phyloP scores from a whole-genome alignment of 2,888 invertebrate species.

The Heliothis peltigera region DNA sequence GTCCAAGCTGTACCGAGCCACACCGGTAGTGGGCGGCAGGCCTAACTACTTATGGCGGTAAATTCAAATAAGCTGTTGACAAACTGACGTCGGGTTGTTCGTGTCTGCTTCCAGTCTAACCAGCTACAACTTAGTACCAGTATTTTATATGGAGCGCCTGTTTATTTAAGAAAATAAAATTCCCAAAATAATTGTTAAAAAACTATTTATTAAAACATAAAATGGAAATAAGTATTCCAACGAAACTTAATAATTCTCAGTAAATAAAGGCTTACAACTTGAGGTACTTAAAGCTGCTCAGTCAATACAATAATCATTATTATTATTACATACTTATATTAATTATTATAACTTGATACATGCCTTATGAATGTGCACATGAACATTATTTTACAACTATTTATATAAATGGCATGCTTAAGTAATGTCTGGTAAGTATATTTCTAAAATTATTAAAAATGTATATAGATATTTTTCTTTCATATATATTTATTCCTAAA shows the following conservation, averaged over 20 bases:
- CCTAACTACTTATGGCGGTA: too few relatives aligned
- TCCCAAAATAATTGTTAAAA: neutral
- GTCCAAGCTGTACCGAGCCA: too few relatives aligned
- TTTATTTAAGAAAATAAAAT: conserved; percentile 3
- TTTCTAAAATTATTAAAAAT: neutral
- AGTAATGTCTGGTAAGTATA: neutral
- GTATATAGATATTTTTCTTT: too few relatives aligned
- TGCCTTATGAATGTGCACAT: neutral
- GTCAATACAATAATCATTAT: conserved; percentile 47
- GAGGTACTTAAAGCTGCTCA: conserved; percentile 58
- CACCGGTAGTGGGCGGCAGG: too few relatives aligned
- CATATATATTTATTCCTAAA: too few relatives aligned
- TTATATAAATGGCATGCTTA: conserved; percentile 12
- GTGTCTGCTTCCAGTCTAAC: too few relatives aligned
- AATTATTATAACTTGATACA: too few relatives aligned
- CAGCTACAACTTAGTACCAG: too few relatives aligned
- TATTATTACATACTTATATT: conserved; percentile 30
- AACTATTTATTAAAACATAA: conserved; percentile 54
- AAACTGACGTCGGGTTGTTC: too few relatives aligned
- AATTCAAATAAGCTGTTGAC: too few relatives aligned
- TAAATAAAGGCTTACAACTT: conserved; percentile 47
- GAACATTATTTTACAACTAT: conserved; percentile 12
- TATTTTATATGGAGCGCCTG: too few relatives aligned
- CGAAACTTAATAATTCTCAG: conserved; percentile 33
- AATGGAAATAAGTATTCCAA: conserved; percentile 27